These are phyloP conservation scores for Xiphophorus hellerii DNA, from an alignment of 2,113 vertebrate genomes.

Conservation along the genomic window DNA sequence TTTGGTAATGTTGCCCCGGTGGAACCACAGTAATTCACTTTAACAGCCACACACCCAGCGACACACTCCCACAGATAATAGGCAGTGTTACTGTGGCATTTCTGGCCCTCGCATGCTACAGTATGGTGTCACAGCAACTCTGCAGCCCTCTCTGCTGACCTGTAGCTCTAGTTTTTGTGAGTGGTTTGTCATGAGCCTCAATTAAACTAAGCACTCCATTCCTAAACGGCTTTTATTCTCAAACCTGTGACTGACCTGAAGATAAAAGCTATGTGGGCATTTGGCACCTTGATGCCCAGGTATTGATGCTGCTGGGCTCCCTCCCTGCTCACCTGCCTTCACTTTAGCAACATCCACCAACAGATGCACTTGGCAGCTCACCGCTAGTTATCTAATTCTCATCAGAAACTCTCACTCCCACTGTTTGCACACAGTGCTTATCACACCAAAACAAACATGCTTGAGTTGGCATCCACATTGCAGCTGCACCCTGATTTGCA, in stretches of 20 bases:
- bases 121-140: conserved; percentile 26
- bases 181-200: conserved; percentile 29
- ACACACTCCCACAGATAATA: conserved; percentile 35
- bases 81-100: conserved; percentile 20
- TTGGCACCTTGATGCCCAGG: neutral
- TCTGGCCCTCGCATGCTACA: conserved; percentile 7
- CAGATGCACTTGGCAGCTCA: neutral
- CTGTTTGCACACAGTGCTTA: neutral
- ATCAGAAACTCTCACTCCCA: neutral
- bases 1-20: conserved; percentile 50
- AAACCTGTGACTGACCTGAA: conserved; percentile 4
- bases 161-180: conserved; percentile 8
- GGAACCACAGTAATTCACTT: conserved; percentile 61
- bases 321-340: neutral
- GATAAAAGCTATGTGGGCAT: too few relatives aligned
- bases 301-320: too few relatives aligned
- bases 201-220: conserved; percentile 36
- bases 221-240: conserved; percentile 44
- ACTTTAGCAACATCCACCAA: neutral
- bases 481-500: neutral
- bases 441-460: neutral
- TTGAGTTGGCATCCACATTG: neutral
- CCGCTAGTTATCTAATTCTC: neutral
- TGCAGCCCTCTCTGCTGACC: conserved; percentile 52
- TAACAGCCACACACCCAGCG: conserved; percentile 53